These are phyloP conservation scores for Drosophila auraria DNA, from an alignment of 1,140 invertebrate genomes.

Conservation along the genomic window DNA sequence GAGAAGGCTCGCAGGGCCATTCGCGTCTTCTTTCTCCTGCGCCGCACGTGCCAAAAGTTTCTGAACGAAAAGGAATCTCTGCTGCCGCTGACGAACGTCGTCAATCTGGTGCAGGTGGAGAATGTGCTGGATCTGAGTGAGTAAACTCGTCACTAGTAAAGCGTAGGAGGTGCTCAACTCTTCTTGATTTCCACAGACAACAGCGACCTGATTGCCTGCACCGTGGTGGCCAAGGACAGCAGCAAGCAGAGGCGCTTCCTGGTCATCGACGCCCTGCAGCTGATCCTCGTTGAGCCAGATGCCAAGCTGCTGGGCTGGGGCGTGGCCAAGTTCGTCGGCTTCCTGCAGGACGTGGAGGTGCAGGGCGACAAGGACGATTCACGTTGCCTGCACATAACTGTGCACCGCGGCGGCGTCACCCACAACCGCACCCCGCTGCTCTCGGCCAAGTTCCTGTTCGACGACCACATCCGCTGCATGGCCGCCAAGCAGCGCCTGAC, in stretches of 20 bases:
- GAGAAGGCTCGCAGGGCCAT: constrained; percentile 97
- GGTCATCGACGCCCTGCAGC: constrained; percentile 96
- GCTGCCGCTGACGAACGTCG: constrained; percentile 96
- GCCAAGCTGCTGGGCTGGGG: constrained; percentile 97
- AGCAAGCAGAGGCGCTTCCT: constrained; percentile 96
- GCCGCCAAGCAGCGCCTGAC: constrained; percentile 94
- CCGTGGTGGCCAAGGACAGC: constrained; percentile 95
- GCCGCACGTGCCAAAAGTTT: constrained; percentile 93
- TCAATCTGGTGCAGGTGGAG: constrained; percentile 94
- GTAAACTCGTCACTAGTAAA: constrained; percentile 49
- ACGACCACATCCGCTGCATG: constrained; percentile 99
- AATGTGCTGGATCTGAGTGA: constrained; percentile 97
- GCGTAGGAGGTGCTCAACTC: neutral
- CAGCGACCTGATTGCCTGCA: constrained; percentile 98
- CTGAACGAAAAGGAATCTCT: constrained; percentile 93
- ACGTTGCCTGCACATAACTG: constrained; percentile 96
- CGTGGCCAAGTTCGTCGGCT: constrained; percentile 96
- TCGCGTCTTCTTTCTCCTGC: constrained; percentile 96
- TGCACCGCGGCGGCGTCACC: constrained; percentile 91
- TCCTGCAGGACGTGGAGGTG: constrained; percentile 93
- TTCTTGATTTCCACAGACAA: constrained; percentile 90
- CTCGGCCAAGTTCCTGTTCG: constrained; percentile 97
- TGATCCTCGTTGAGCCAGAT: constrained; percentile 99
- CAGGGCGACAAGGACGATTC: constrained; percentile 98
- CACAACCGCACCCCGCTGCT: constrained; percentile 91